These are phyloP conservation scores for Odontomachus brunneus DNA, from an alignment of 1,140 invertebrate genomes.

Conservation along the genomic window DNA sequence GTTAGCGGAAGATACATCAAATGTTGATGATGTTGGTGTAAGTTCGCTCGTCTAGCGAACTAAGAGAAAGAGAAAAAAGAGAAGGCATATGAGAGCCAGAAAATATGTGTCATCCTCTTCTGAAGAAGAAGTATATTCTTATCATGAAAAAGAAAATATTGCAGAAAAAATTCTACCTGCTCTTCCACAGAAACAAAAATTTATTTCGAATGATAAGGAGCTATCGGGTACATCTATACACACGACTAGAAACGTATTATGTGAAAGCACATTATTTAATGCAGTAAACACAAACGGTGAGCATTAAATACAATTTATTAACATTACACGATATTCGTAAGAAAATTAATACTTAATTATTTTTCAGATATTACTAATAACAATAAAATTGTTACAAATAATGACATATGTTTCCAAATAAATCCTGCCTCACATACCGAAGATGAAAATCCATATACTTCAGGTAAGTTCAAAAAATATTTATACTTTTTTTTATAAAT, in stretches of 20 bases:
- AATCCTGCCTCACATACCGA: neutral
- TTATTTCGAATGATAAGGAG: too few species aligned
- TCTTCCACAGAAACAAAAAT: neutral
- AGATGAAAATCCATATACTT: neutral
- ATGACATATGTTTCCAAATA: neutral
- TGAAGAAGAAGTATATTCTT: neutral
- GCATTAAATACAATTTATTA: too few species aligned
- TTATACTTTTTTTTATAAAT: too few species aligned
- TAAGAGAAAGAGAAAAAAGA: conserved; percentile 7
- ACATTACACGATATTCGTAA: neutral
- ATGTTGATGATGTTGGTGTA: neutral
- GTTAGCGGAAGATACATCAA: conserved; percentile 6
- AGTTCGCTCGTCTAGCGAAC: neutral
- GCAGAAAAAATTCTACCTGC: neutral
- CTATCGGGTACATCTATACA: too few species aligned
- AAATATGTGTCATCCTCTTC: neutral
- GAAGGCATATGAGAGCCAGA: neutral
- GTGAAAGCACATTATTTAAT: too few species aligned
- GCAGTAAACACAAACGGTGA: too few species aligned
- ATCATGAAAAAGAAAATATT: neutral
- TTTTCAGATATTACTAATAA: conserved; percentile 14
- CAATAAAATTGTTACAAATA: conserved; percentile 10
- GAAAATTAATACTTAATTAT: conserved; percentile 8
- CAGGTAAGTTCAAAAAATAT: neutral
- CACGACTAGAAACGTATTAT: too few species aligned